These are phyloP conservation scores for Gobius niger DNA, from an alignment of 2,113 vertebrate species.

Conservation along the genomic window DNA sequence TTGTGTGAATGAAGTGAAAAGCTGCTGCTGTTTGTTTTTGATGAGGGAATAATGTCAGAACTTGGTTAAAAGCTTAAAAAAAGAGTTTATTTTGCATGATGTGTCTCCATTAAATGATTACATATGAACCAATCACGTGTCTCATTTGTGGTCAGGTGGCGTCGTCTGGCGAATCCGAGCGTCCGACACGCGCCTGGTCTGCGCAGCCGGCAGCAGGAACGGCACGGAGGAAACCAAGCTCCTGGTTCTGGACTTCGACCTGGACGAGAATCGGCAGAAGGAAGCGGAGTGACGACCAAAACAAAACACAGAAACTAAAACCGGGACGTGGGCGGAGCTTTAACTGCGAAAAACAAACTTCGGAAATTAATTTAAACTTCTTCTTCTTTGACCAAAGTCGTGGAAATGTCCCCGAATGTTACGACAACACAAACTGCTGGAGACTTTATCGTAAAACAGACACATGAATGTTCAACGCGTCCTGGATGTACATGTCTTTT, in stretches of 20 bases:
- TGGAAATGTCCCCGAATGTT: conserved; percentile 14
- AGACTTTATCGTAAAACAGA: too few relatives aligned
- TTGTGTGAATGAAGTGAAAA: too few relatives aligned
- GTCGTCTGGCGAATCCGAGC: conserved; percentile 97
- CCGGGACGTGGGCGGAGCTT: neutral
- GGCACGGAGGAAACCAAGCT: conserved; percentile 98
- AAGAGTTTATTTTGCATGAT: too few relatives aligned
- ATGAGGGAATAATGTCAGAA: too few relatives aligned
- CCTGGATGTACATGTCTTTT: conserved; percentile 8
- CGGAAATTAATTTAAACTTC: neutral
- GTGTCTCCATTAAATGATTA: too few relatives aligned
- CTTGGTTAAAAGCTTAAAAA: too few relatives aligned
- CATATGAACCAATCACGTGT: neutral
- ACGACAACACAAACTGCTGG: neutral
- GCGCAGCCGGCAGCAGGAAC: conserved; percentile 94
- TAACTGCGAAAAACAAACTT: neutral
- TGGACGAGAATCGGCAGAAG: conserved; percentile 69
- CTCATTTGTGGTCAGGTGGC: conserved; percentile 72
- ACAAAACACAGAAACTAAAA: neutral
- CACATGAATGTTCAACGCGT: conserved; percentile 12
- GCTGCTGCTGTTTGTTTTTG: too few relatives aligned
- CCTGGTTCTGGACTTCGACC: conserved; percentile 95
- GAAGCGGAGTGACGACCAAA: conserved; percentile 26
- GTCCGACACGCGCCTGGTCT: conserved; percentile 96
- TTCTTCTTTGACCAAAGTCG: conserved; percentile 35